Percentiles rank a stretch among this genome's conserved stretches.
phyloP scores from a whole-genome alignment of 2,797 vertebrate genomes.

The Acropternis orthonyx region DNA sequence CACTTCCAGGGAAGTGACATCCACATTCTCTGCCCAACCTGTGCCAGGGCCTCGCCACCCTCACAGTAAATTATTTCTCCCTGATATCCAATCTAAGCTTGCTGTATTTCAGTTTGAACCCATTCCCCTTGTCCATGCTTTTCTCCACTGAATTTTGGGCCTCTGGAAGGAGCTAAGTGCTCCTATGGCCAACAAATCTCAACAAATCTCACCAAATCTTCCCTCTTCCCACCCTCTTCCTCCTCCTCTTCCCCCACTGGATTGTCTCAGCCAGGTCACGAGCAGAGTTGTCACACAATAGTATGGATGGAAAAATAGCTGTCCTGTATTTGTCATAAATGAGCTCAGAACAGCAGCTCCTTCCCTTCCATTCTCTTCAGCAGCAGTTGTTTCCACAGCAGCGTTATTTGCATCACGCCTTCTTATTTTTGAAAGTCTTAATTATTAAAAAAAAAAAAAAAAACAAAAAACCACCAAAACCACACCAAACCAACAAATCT shows the following conservation, averaged over 20 bases:
- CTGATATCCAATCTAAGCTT: neutral
- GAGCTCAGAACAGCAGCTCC: neutral
- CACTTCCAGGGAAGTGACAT: neutral
- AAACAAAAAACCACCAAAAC: neutral
- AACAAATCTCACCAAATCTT: neutral
- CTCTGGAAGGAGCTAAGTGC: neutral
- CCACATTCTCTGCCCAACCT: neutral
- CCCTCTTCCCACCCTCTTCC: neutral
- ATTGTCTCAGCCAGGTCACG: neutral
- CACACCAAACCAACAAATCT: slow-evolving; percentile 1
- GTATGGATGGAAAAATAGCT: neutral
- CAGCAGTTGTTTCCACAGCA: neutral
- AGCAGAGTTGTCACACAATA: neutral
- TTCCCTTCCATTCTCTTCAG: neutral
- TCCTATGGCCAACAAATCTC: neutral
- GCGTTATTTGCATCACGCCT: neutral
- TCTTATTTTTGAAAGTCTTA: slow-evolving; percentile 48
- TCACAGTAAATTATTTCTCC: neutral
- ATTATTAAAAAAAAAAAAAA: slow-evolving; percentile 15
- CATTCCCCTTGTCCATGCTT: rapidly evolving
- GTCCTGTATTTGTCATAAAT: neutral
- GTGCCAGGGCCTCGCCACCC: neutral
- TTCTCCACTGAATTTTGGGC: neutral
- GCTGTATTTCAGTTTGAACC: neutral
- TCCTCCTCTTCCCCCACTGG: neutral